phyloP scores from a whole-genome alignment of 2,888 invertebrate species.

The Idaea straminata region DNA sequence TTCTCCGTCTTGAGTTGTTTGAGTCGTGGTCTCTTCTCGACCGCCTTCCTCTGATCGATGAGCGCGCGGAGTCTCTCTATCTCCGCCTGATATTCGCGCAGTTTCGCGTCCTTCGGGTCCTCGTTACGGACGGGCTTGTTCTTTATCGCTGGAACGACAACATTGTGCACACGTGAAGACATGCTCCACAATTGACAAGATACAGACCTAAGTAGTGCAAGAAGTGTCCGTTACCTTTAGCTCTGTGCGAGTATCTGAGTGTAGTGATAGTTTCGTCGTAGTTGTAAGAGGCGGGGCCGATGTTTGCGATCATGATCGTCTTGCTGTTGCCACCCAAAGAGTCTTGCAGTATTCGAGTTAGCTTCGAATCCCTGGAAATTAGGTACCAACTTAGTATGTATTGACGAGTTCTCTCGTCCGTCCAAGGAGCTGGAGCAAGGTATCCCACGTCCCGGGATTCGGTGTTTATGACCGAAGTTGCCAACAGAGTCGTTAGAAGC shows the following conservation, averaged over 20 bases:
- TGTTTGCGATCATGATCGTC: slow-evolving; percentile 99
- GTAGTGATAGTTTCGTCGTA: slow-evolving; percentile 98
- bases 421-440: no score
- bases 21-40: slow-evolving; percentile 36
- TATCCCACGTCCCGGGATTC: no score
- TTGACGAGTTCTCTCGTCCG: no score
- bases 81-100: slow-evolving; percentile 97
- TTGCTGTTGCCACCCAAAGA: slow-evolving; percentile 99
- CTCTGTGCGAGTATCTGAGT: slow-evolving; percentile 96
- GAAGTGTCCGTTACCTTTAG: slow-evolving; percentile 83
- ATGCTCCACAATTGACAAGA: no score
- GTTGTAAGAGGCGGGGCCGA: slow-evolving; percentile 98
- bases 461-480: no score
- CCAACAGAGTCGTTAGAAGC: no score
- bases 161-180: no score
- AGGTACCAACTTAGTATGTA: no score
- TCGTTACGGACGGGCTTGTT: slow-evolving; percentile 99
- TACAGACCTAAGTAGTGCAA: no score
- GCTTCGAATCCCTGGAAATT: slow-evolving; percentile 90
- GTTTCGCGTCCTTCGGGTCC: slow-evolving; percentile 98
- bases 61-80: slow-evolving; percentile 85
- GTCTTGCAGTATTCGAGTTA: slow-evolving; percentile 97
- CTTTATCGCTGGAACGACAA: slow-evolving; percentile 87
- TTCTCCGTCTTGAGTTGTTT: slow-evolving; percentile 17
- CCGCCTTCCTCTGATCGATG: slow-evolving; percentile 64